Evolutionary conservation across 2,888 invertebrate species (phyloP).

Genomic region (Parnassius mnemosyne): DNA sequence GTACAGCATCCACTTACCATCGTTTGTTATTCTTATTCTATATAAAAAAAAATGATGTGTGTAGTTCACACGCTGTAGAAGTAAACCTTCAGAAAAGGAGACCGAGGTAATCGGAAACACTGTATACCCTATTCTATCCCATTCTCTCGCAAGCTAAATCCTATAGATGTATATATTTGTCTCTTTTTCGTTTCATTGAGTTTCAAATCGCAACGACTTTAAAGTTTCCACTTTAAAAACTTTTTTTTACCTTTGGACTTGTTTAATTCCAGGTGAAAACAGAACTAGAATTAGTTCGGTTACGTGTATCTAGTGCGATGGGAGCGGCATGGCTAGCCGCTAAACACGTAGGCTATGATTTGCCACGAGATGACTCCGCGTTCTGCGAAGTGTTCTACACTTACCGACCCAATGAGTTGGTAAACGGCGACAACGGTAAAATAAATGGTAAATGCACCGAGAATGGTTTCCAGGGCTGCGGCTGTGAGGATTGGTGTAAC

Average conservation of each 20-base stretch:
- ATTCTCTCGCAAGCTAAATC: no score
- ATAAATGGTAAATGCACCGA: constrained; percentile 29
- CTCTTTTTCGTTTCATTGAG: no score
- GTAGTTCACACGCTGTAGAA: no score
- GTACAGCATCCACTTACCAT: no score
- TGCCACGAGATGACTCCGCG: constrained; percentile 86
- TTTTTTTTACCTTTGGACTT: not conserved
- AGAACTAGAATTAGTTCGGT: constrained; percentile 81
- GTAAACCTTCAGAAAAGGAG: no score
- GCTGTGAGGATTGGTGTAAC: constrained; percentile 44
- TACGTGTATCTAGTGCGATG: constrained; percentile 88
- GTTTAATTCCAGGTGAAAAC: constrained; percentile 53
- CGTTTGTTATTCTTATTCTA: no score
- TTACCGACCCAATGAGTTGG: constrained; percentile 52
- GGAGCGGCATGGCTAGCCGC: constrained; percentile 94
- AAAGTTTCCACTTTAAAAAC: no score
- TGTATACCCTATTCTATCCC: no score
- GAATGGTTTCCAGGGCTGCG: constrained; percentile 37
- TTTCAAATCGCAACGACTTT: no score
- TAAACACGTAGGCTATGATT: constrained; percentile 81
- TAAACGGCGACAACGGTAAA: constrained; percentile 38
- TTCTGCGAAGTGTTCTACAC: constrained; percentile 85
- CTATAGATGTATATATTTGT: no score
- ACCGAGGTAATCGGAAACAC: no score
- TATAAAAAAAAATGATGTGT: no score